Evolutionary conservation across 2,888 invertebrate genomes (phyloP), one percentile per base, ranked within the genome.

Genomic region (Dryobotodes eremita): DNA sequence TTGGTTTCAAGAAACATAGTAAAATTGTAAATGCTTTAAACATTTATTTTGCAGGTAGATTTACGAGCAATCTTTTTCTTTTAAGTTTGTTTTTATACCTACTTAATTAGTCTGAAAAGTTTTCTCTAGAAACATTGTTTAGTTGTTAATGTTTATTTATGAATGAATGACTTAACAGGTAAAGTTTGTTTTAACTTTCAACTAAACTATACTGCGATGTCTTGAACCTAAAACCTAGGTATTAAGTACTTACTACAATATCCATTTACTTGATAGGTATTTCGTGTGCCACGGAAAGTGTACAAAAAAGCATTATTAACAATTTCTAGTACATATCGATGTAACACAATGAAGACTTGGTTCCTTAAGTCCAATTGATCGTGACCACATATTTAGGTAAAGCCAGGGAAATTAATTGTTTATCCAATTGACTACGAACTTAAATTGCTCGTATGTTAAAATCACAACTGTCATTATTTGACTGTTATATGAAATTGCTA

Each of bases 81-180:
- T 57, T 13, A 57, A 36, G 42, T 64, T 64, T 31, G 7, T 64
- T 31, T 65, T 31, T 50, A 61, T 50, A 42, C 17, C 55, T 80
- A 71, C 26, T 80, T 79, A 80, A 71, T 65, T 80, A 42, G 64
- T 71, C 64, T 79, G 64, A 31, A 50, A 79, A 65, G 50, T 80
- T 79, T 71, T 71, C 55, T 71, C 15, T 26, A 17, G 26, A 80
- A 78, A 55, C 26, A 11, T 57, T 48, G 31, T 50, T 70, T 26
- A 62, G 48, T 26, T 36, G 23, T 42, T 36, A 13, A 80, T 80
- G 48, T 77, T 78, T 68, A 78, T 78, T 77, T 68, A 53, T 61
- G 31, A 68, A 42, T 78, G 42, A 68, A 62, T 46, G 46, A n/a
- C 46, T 53, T 53, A 26, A 20, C 17, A 23, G 48, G 26, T 57